Evolutionary conservation across 1,140 invertebrate species (phyloP), one percentile per base, ranked within the genome.

Genomic region (Pseudobourletiella spinata): DNA sequence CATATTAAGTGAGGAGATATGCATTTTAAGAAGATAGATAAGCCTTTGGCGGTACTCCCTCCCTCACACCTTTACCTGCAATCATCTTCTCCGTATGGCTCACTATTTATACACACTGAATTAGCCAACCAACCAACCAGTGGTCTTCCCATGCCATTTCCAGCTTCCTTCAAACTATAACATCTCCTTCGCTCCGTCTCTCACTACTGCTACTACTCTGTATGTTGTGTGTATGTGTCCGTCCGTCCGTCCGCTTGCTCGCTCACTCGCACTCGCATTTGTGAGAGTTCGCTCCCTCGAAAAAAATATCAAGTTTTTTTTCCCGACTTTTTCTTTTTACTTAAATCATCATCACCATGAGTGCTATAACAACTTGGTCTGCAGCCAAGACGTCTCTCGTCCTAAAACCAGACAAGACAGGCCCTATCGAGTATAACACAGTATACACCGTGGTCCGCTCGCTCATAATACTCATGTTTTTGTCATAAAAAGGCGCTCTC

Each of bases 21-120:
- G 65, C 24, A 63, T 67, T 39, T 67, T 67, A 67, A 46, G 26
- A 42, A 60, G 65, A 67, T 59, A 63, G 65, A 67, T 67, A 60
- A 51, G 57, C 42, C 64, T 66, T 61, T 60, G 57, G 39, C 63
- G 57, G 48, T 58, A 52, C 48, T 59, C 18, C 39, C 42, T 46
- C 43, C 57, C 26, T 44, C 3, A 44, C 43, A 39, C 39, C 25
- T 43, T 59, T 59, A 32, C 35, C 43, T 26, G 29, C 15, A 59
- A 59, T 43, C 39, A 43, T 48, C 39, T 43, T 44, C 43, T 59
- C 24, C 32, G 25, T 51, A 24, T 59, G 50, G 18, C 59, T 54
- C 24, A 61, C 35, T 51, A 42, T 54, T 32, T 52, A 28, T 61
- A 43, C 42, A 30, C 59, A 20, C 32, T 26, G 20, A 46, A 58